These are phyloP conservation scores for Saturnia japonica DNA, from an alignment of 2,888 invertebrate genomes.

Conservation along the genomic window DNA sequence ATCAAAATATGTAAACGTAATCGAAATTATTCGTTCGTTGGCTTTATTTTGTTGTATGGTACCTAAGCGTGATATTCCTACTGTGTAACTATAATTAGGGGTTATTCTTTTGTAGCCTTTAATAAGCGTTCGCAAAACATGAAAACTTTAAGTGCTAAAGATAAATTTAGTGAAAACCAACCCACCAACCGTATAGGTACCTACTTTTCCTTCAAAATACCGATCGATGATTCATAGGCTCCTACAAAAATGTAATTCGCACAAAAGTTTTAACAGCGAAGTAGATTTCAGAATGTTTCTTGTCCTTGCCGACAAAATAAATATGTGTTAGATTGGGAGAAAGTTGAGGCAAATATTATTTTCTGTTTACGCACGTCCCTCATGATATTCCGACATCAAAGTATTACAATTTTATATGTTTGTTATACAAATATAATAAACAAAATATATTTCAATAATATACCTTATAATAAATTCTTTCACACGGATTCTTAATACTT, in stretches of 20 bases:
- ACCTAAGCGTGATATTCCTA: too few relatives aligned
- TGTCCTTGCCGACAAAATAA: conserved; percentile 48
- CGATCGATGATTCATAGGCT: conserved; percentile 16
- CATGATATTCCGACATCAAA: not conserved
- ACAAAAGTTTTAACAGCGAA: conserved; percentile 33
- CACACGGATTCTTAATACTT: too few relatives aligned
- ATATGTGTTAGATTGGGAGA: conserved; percentile 54
- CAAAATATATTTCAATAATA: not conserved
- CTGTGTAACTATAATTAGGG: too few relatives aligned
- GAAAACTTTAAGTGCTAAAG: too few relatives aligned
- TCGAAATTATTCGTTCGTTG: too few relatives aligned
- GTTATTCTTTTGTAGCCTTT: too few relatives aligned
- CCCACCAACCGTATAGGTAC: too few relatives aligned
- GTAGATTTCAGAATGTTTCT: conserved; percentile 37
- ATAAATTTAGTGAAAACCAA: not conserved
- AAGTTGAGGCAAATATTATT: conserved; percentile 38
- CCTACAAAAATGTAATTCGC: conserved; percentile 14
- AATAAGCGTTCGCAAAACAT: too few relatives aligned
- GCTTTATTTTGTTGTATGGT: too few relatives aligned
- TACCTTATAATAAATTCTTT: conserved; percentile 18
- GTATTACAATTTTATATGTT: not conserved
- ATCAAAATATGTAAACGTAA: too few relatives aligned
- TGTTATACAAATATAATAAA: not conserved
- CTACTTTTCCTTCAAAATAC: not conserved
- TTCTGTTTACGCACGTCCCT: not conserved